Percentiles rank a stretch among this genome's conserved stretches.
These are phyloP conservation scores for Nomada flava DNA, from an alignment of 2,888 invertebrate species.

Conservation along the genomic window DNA sequence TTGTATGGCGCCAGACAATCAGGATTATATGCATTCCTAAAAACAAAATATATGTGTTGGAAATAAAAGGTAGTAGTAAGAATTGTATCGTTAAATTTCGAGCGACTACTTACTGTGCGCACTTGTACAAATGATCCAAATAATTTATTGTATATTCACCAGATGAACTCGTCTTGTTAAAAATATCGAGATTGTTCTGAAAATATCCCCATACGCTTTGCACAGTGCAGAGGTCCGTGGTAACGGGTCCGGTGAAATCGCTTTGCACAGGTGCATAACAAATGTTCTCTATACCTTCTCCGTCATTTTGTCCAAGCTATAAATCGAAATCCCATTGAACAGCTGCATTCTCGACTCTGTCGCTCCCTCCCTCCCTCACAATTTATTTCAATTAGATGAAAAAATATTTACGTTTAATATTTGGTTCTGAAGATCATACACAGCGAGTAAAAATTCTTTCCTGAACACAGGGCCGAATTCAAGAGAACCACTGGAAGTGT, in stretches of 20 bases:
- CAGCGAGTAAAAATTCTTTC: constrained; percentile 89
- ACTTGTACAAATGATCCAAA: constrained; percentile 85
- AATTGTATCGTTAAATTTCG: too few species aligned
- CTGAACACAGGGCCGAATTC: constrained; percentile 93
- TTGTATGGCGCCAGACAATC: constrained; percentile 94
- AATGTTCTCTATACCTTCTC: constrained; percentile 88
- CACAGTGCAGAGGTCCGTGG: constrained; percentile 89
- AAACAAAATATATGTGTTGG: not conserved
- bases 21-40: constrained; percentile 86
- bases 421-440: constrained; percentile 89
- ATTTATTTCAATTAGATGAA: not conserved
- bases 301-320: constrained; percentile 85
- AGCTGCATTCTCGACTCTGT: not conserved
- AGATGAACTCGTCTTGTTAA: constrained; percentile 81
- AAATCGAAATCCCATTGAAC: not conserved
- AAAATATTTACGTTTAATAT: constrained; percentile 86
- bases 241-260: constrained; percentile 86
- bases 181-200: constrained; percentile 86
- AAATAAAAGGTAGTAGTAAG: not conserved
- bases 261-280: constrained; percentile 94
- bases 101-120: constrained; percentile 83
- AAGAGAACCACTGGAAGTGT: constrained; percentile 82
- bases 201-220: constrained; percentile 94
- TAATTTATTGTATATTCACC: constrained; percentile 81
- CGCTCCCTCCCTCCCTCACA: too few species aligned